Evolutionary conservation across 2,888 invertebrate genomes (phyloP).

Genomic region (Taenaris catops): DNA sequence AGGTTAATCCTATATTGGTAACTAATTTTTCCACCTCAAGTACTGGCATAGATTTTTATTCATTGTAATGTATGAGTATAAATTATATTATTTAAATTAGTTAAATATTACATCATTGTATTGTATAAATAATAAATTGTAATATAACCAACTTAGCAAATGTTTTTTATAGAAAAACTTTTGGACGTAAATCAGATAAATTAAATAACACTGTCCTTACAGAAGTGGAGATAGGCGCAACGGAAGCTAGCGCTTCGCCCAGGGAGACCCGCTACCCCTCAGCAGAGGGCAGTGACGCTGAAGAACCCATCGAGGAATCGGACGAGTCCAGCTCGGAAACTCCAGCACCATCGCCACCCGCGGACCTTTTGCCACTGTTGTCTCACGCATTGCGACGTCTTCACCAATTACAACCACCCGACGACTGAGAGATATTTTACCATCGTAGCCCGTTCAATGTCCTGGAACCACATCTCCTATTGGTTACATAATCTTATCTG

Average conservation of each 20-base stretch:
- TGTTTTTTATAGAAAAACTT: too few species aligned
- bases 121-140: background rate
- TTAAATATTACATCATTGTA: too few species aligned
- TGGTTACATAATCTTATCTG: too few species aligned
- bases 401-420: slow-evolving; percentile 38
- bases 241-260: slow-evolving; percentile 31
- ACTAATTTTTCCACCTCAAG: too few species aligned
- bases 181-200: too few species aligned
- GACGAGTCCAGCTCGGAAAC: slow-evolving; percentile 33
- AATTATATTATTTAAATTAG: too few species aligned
- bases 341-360: slow-evolving; percentile 29
- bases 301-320: slow-evolving; percentile 38
- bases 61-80: too few species aligned
- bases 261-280: slow-evolving; percentile 37
- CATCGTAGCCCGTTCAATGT: too few species aligned
- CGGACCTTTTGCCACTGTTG: slow-evolving; percentile 28
- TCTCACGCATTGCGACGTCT: slow-evolving; percentile 32
- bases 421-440: slow-evolving; percentile 18
- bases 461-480: too few species aligned
- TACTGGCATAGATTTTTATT: too few species aligned
- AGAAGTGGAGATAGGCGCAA: slow-evolving; percentile 50
- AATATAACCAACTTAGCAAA: too few species aligned
- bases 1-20: too few species aligned
- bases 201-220: slow-evolving; percentile 5
- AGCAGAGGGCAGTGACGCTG: slow-evolving; percentile 45